Evolutionary conservation across 2,113 vertebrate genomes (phyloP).

Genomic region (Chrysochloris asiatica): DNA sequence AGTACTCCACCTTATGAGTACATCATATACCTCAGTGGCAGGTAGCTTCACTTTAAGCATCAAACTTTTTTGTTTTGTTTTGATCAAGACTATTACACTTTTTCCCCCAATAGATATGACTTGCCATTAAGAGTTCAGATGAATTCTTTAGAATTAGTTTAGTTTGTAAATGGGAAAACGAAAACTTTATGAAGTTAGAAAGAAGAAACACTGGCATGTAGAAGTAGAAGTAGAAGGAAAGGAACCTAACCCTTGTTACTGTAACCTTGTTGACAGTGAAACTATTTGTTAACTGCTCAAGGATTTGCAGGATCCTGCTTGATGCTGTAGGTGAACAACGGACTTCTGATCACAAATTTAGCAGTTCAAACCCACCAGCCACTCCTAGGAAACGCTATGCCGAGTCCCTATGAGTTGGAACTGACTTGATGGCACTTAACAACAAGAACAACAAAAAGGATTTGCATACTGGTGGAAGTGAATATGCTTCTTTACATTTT

Average conservation of each 20-base stretch:
- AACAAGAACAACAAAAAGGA: too few relatives aligned
- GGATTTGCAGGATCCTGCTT: too few relatives aligned
- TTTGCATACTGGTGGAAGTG: background rate
- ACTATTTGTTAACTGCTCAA: background rate
- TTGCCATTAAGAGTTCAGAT: constrained; percentile 18
- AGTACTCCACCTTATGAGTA: background rate
- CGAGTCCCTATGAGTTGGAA: too few relatives aligned
- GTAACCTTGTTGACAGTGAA: background rate
- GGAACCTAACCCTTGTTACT: background rate
- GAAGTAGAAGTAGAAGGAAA: background rate
- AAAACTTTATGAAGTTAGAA: background rate
- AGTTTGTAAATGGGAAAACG: constrained; percentile 30
- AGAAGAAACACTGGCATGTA: background rate
- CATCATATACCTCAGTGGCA: background rate
- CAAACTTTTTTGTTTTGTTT: constrained; percentile 18
- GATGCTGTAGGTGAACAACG: too few relatives aligned
- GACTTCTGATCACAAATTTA: too few relatives aligned
- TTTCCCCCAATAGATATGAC: background rate
- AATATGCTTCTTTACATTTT: constrained; percentile 18
- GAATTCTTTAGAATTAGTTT: background rate
- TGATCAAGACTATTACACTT: background rate
- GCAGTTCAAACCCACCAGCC: too few relatives aligned
- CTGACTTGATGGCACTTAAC: too few relatives aligned
- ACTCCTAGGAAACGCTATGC: too few relatives aligned
- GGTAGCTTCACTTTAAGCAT: background rate